Base-by-base conservation (phyloP, 2,113 vertebrate species). In the Dunckerocampus dactyliophorus region DNA sequence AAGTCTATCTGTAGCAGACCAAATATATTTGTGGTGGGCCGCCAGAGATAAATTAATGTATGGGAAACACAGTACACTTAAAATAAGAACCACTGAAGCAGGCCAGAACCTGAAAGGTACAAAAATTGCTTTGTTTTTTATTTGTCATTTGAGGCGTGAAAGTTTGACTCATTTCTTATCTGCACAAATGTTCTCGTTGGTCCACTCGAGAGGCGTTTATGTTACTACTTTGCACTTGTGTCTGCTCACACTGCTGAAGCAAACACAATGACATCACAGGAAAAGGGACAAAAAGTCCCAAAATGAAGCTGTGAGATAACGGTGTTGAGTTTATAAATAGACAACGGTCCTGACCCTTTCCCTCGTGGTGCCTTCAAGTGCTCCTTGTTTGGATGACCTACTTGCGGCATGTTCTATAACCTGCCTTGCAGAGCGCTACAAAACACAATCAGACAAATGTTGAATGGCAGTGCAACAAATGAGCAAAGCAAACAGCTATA, bases 301-400 rank as follows among this genome's bases (percentile, higher is more conserved):
- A 56, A 43, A 43, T 13, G 52, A 48, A 52, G 50, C 37, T 20
- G 2, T 3, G 37, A 42, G 34, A 59, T 54, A 31, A 39, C 60
- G 45, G 46, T 21, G 15, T 3, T 0, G 17, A 24, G 49, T 24
- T 71, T 80, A 85, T 62, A 79, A 77, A 87, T 85, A 85, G 64
- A 71, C 24, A 1, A 22, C 21, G 3, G 39, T 43, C 31, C 20
- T 72, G 54, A 67, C 47, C 64, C 47, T 62, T 62, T 73, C 50
- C 54, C 19, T 65, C 8, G 45, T 13, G 65, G 73, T 64, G 68
- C 58, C 54, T 77, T 77, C 55, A 67, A 58, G 67, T 77, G 59
- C 70, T 77, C 53, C 59, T 51, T 43, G 72, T 67, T 39, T 53
- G 61, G 63, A 59, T 68, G 55, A 56, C 72, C 69, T 64, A 71